Percentiles rank a stretch among this genome's conserved stretches.
Evolutionary conservation across 2,797 vertebrate genomes (phyloP).

Genomic region (Hydrolagus colliei): DNA sequence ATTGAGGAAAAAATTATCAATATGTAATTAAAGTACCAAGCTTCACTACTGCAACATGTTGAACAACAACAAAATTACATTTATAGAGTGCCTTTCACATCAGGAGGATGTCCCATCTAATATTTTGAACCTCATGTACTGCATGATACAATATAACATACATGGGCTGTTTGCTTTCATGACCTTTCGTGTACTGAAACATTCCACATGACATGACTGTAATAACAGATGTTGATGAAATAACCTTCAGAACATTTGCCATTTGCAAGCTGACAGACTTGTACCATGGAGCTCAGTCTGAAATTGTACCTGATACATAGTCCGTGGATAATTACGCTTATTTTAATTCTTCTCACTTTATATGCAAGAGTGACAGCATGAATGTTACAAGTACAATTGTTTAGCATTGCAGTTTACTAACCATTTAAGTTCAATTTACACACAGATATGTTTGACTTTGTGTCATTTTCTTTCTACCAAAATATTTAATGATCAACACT

Average conservation of each 20-base stretch:
- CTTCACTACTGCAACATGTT: no score
- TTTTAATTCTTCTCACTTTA: not conserved
- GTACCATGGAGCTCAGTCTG: not conserved
- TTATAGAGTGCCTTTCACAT: no score
- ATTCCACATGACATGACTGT: not conserved
- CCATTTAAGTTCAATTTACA: not conserved
- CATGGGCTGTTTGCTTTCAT: not conserved
- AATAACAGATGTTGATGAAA: not conserved
- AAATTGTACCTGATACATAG: not conserved
- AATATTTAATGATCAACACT: not conserved
- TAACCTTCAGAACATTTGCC: constrained; percentile 4
- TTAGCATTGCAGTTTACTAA: not conserved
- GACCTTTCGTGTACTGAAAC: not conserved
- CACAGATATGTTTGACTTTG: not conserved
- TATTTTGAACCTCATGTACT: no score
- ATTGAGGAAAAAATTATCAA: not conserved
- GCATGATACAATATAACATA: no score
- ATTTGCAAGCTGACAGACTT: not conserved
- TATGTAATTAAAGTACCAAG: no score
- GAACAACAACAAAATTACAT: no score
- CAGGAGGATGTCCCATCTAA: no score
- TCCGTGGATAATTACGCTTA: not conserved
- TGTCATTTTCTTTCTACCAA: not conserved
- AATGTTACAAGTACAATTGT: no score
- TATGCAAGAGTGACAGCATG: no score